Base-by-base conservation (phyloP, 2,888 invertebrate genomes). In the Julus scandinavius region DNA sequence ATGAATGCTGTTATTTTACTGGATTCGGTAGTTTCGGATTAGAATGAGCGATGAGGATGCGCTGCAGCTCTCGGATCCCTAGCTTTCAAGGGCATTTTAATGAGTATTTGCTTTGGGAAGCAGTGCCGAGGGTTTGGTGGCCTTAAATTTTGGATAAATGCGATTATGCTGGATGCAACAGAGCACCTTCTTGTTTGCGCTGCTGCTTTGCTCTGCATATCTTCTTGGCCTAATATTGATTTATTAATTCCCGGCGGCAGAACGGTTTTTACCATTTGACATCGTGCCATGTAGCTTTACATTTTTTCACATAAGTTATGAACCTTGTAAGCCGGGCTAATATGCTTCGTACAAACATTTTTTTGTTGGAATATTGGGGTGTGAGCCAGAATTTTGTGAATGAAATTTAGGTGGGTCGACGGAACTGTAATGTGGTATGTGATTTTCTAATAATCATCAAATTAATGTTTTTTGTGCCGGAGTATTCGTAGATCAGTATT, bases 181-280 rank as follows among this genome's bases (percentile, higher is more conserved):
- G 63, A 63, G 63, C 7, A n/a, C 63, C 7, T 72, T 72, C 63
- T 72, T 72, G 63, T 72, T 72, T 72, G 63, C 29, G 9, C 20
- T 72, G 63, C 20, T 20, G 63, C 4, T 72, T 72, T 72, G 63
- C 20, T 72, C n/a, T 29, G 29, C 20, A 72, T 72, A 5, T 72
- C n/a, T 2, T 72, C 63, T 20, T 20, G 63, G n/a, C 63, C 63
- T 72, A 72, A 72, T 72, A 72, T 72, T 72, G 20, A 72, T 72
- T 72, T 72, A 72, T 72, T 20, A 72, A 72, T 72, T n/a, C 29
- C 29, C n/a, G n/a, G 3, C 7, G 5, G 63, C 63, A 17, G 3
- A 72, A 72, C 63, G 0, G n/a, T 5, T 72, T 72, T 5, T 72
- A 7, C 63, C 63, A n/a, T 7, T 72, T 20, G 20, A 72, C 58